These are phyloP conservation scores for Cephus rjabovi DNA, from an alignment of 2,888 invertebrate genomes.

Conservation along the genomic window DNA sequence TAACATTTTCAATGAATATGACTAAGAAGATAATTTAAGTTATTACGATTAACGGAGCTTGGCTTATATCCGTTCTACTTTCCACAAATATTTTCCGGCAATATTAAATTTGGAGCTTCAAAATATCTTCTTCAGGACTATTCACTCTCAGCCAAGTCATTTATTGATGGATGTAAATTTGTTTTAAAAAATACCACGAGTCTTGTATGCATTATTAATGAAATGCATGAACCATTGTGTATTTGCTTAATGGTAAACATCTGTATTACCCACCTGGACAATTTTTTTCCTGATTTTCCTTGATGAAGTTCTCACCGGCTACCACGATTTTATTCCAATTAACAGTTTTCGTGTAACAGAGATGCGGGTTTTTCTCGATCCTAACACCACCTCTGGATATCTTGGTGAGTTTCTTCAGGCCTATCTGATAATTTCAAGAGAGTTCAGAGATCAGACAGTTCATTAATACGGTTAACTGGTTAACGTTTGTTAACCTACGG, in stretches of 20 bases:
- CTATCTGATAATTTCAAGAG: conserved; percentile 71
- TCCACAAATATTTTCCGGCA: not conserved
- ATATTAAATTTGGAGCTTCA: not conserved
- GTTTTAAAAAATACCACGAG: not conserved
- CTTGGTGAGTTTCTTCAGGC: conserved; percentile 76
- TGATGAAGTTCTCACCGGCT: conserved; percentile 66
- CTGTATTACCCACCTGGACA: conserved; percentile 37
- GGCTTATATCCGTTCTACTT: not conserved
- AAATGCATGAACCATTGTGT: not conserved
- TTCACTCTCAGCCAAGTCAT: not conserved
- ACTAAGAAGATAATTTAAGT: not conserved
- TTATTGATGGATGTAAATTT: not conserved
- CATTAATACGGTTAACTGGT: conserved; percentile 51
- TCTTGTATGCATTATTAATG: not conserved
- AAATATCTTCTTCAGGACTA: not conserved
- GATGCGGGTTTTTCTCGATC: conserved; percentile 78
- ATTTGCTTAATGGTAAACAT: not conserved
- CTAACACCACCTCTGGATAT: conserved; percentile 87
- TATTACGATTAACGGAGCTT: not conserved
- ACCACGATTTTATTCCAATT: conserved; percentile 74
- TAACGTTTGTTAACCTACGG: conserved; percentile 52
- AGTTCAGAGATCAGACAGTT: conserved; percentile 34
- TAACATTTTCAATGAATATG: not conserved
- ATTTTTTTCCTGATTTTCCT: conserved; percentile 43
- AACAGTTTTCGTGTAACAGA: conserved; percentile 82